phyloP scores from a whole-genome alignment of 1,140 invertebrate species.

The Hylaeus volcanicus region DNA sequence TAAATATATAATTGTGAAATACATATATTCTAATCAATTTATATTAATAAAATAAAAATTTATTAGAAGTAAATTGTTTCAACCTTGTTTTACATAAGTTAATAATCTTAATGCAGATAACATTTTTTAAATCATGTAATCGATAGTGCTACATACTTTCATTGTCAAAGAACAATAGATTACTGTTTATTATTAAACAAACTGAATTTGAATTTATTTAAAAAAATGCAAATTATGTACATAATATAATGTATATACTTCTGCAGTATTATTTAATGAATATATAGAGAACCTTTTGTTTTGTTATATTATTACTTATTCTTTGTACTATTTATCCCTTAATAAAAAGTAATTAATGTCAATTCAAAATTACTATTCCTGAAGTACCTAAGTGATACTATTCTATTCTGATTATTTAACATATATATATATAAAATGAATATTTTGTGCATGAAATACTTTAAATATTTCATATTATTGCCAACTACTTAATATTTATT shows the following conservation, averaged over 20 bases:
- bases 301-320: not conserved
- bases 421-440: not conserved
- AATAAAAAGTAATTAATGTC: not conserved
- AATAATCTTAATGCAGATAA: too few species aligned
- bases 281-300: not conserved
- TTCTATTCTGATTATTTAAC: too few species aligned
- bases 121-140: not conserved
- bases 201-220: not conserved
- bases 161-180: not conserved
- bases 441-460: not conserved
- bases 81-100: too few species aligned
- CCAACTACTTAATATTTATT: not conserved
- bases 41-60: too few species aligned
- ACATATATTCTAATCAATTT: too few species aligned
- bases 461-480: slow-evolving; percentile 2
- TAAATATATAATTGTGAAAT: too few species aligned
- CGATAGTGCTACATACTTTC: not conserved
- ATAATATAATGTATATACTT: not conserved
- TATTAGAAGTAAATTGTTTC: too few species aligned
- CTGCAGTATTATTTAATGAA: not conserved
- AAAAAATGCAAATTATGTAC: not conserved
- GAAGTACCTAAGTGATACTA: too few species aligned
- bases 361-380: not conserved
- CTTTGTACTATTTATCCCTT: not conserved
- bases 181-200: not conserved